Evolutionary conservation across 2,113 vertebrate species (phyloP).

Genomic region (Equus przewalskii): DNA sequence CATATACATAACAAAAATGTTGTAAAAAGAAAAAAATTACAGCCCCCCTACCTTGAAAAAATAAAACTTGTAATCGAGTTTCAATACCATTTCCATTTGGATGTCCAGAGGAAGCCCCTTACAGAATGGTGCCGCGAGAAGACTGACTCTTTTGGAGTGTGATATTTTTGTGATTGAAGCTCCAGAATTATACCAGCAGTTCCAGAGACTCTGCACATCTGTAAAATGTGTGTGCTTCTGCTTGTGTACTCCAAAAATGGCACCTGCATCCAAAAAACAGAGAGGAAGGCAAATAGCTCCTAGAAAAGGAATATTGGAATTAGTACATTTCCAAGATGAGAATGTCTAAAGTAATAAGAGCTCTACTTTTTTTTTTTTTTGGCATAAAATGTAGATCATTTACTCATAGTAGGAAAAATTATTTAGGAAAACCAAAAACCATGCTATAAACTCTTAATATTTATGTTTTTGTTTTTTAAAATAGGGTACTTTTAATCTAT

Average conservation of each 20-base stretch:
- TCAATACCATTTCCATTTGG: neutral
- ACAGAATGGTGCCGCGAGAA: neutral
- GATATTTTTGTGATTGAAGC: neutral
- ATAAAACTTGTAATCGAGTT: neutral
- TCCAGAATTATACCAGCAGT: neutral
- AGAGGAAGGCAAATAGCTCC: neutral
- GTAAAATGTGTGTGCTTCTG: neutral
- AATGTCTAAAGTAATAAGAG: neutral
- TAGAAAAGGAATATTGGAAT: neutral
- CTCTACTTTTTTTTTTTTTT: neutral
- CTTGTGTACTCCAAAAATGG: neutral
- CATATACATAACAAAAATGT: neutral
- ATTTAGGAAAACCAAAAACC: constrained; percentile 50
- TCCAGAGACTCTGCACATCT: constrained; percentile 17
- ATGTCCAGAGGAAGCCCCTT: neutral
- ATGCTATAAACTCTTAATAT: constrained; percentile 53
- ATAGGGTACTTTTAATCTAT: neutral
- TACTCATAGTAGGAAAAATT: constrained; percentile 39
- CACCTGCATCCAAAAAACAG: neutral
- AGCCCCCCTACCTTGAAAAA: neutral
- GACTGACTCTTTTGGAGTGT: neutral
- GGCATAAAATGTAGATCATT: constrained; percentile 28
- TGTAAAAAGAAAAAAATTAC: neutral
- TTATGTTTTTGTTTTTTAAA: neutral
- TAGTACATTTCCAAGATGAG: neutral